Percentiles rank a stretch among this genome's conserved stretches.
Evolutionary conservation across 2,113 vertebrate genomes (phyloP).

Genomic region (Malurus melanocephalus): DNA sequence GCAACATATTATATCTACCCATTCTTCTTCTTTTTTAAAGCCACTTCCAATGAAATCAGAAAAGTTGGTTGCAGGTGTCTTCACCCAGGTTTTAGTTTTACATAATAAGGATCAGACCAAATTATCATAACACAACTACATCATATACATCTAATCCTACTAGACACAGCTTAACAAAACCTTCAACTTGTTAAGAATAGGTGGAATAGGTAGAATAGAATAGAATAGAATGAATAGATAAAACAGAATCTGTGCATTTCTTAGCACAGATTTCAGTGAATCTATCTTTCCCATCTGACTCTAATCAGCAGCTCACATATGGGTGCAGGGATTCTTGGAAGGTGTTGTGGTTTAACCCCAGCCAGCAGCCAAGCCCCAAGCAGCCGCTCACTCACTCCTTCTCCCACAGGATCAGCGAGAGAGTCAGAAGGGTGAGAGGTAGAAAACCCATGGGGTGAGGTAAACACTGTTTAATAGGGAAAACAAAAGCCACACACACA

Average conservation of each 20-base stretch:
- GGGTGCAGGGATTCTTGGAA: neutral
- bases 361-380: rapidly evolving
- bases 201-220: neutral
- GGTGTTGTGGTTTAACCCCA: neutral
- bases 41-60: neutral
- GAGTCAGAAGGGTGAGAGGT: neutral
- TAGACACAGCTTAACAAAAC: neutral
- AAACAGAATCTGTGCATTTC: neutral
- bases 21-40: neutral
- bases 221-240: no score
- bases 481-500: neutral
- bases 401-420: no score
- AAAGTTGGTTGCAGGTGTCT: rapidly evolving
- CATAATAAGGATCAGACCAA: neutral
- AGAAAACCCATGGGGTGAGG: neutral
- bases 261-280: neutral
- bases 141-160: neutral
- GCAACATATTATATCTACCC: neutral
- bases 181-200: neutral
- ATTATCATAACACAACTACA: neutral
- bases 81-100: neutral
- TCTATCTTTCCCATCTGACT: neutral
- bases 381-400: rapidly evolving
- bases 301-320: neutral
- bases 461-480: neutral